A percentile compares a stretch with the other conserved stretches of the same genome.
Evolutionary conservation across 2,888 invertebrate genomes (phyloP).

Genomic region (Lasioglossum malachurum): DNA sequence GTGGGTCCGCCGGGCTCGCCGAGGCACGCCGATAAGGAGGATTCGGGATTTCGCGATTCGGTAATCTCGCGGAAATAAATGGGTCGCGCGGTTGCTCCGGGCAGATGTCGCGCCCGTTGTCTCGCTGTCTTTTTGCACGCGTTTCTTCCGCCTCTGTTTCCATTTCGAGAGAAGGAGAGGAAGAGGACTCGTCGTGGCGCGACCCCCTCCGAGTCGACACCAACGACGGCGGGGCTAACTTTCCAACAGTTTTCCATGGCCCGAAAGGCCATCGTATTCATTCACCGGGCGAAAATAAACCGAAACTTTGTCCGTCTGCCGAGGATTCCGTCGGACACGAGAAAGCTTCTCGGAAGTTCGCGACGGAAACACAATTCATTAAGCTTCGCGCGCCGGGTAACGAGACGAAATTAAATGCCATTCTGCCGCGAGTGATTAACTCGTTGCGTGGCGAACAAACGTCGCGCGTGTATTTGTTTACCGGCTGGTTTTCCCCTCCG

Average conservation of each 20-base stretch:
- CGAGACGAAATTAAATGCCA: slow-evolving; percentile 55
- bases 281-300: slow-evolving; percentile 47
- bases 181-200: not conserved
- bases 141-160: slow-evolving; percentile 3
- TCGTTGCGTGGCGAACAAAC: slow-evolving; percentile 27
- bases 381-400: slow-evolving; percentile 38
- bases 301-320: slow-evolving; percentile 38
- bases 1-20: not conserved
- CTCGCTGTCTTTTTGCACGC: slow-evolving; percentile 57
- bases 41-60: slow-evolving; percentile 56
- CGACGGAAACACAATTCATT: slow-evolving; percentile 57
- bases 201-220: not conserved
- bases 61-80: slow-evolving; percentile 63
- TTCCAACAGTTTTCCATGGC: slow-evolving; percentile 22
- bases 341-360: slow-evolving; percentile 35
- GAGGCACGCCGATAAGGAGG: slow-evolving; percentile 65
- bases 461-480: slow-evolving; percentile 14
- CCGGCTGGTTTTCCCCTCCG: too few relatives aligned
- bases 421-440: slow-evolving; percentile 49
- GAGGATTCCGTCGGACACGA: slow-evolving; percentile 26
- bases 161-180: not conserved
- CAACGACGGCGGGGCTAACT: slow-evolving; percentile 16
- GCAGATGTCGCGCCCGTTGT: slow-evolving; percentile 63
- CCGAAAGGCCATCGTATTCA: slow-evolving; percentile 5
- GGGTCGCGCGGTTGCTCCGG: slow-evolving; percentile 60